These are phyloP conservation scores for Sus scrofa DNA, from an alignment of 2,113 vertebrate species.

Conservation along the genomic window T2T-Sscrofa CM000820.6:68752001-68752500, in stretches of 20 bases:
- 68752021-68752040: not conserved
- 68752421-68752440: not conserved
- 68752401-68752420: not conserved
- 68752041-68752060: accelerated
- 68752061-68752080: not conserved
- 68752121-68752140: not conserved
- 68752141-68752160: not conserved
- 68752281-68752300: conserved; percentile 2
- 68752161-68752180: not conserved
- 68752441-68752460: not conserved
- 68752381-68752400: not conserved
- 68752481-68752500: conserved; percentile 8
- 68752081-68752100: not conserved
- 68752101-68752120: not conserved
- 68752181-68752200: not conserved
- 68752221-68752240: not conserved
- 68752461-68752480: not conserved
- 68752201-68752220: not conserved
- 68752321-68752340: not conserved
- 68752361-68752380: not conserved
- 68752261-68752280: not conserved
- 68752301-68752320: not conserved
- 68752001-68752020: not conserved
- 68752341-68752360: not conserved
- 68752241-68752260: not conserved